A percentile compares a stretch with the other conserved stretches of the same genome.
phyloP scores from a whole-genome alignment of 2,113 vertebrate genomes.

The Delphinus delphis region DNA sequence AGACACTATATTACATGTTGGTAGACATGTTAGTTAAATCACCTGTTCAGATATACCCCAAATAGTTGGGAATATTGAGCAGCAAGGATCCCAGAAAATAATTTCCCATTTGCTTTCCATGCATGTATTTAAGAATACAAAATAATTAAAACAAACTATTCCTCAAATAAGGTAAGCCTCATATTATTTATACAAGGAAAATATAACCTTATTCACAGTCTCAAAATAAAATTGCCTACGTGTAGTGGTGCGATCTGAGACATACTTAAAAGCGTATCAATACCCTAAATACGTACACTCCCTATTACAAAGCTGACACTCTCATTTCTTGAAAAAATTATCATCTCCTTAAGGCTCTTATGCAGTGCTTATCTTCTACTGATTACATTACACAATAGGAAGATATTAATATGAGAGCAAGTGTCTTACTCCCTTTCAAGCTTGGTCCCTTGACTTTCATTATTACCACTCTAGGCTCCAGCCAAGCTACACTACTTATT shows the following conservation, averaged over 20 bases:
- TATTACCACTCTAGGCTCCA: neutral
- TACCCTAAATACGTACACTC: neutral
- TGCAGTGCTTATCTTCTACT: neutral
- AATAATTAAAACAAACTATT: neutral
- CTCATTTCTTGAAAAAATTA: neutral
- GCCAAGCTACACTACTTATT: neutral
- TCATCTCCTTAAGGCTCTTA: neutral
- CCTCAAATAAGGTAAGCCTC: neutral
- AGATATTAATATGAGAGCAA: neutral
- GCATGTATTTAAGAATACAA: neutral
- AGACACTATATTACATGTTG: neutral
- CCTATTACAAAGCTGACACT: neutral
- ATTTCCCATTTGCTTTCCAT: neutral
- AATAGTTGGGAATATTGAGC: neutral
- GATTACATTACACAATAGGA: neutral
- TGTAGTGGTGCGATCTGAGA: rapidly evolving
- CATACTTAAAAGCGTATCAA: neutral
- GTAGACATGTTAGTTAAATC: neutral
- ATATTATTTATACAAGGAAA: neutral
- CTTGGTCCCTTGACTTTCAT: neutral
- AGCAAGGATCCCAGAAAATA: neutral
- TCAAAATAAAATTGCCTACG: neutral
- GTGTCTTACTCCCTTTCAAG: neutral
- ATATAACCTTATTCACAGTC: neutral
- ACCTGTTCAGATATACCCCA: neutral